Base-by-base conservation (phyloP, 2,797 vertebrate species). In the Smutsia temminckii region DNA sequence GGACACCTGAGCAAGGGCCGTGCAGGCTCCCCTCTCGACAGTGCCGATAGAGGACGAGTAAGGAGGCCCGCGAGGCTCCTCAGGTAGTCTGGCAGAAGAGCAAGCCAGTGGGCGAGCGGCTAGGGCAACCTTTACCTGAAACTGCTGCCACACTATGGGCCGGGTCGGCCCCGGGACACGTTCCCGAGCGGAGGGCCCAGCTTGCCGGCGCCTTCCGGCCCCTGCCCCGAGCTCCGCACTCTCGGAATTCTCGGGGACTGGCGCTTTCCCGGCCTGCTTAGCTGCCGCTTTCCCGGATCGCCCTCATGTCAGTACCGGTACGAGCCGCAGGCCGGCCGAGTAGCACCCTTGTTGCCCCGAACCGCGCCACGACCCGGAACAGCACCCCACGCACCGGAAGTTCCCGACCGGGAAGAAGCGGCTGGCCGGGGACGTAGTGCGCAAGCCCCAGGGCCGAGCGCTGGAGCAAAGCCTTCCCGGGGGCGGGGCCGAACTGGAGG, bases 331-430 rank as follows among this genome's bases (percentile, higher is more conserved):
- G 69, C 93, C 91, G 49, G 85, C 80, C 10, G 1, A 93, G 80
- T 29, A 49, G 42, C 74, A 86, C 29, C 89, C 89, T 79, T 59
- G 57, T 34, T 8, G 3, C 23, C 95, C 74, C 0, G 16, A 96
- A 80, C 71, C 77, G 85, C 85, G 17, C 86, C 53, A 96, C 97
- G 96, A 98, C 97, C 98, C 98, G 98, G 98, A 98, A 98, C 88
- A 95, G 29, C 72, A 96, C 46, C 77, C 32, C 64, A 1, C 83
- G 66, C 79, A 88, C 95, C 98, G 97, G 97, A 98, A 97, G 97
- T 95, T 92, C 95, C 93, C 0, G 78, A 13, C 87, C 3, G 51
- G 74, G 94, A 92, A 93, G 75, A 27, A 6, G 93, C 64, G 6
- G 63, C 40, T 17, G 64, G 64, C 95, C 53, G 42, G 88, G 90